Evolutionary conservation across 1,140 invertebrate genomes (phyloP).

Genomic region (Druon quercuslanigerum): DNA sequence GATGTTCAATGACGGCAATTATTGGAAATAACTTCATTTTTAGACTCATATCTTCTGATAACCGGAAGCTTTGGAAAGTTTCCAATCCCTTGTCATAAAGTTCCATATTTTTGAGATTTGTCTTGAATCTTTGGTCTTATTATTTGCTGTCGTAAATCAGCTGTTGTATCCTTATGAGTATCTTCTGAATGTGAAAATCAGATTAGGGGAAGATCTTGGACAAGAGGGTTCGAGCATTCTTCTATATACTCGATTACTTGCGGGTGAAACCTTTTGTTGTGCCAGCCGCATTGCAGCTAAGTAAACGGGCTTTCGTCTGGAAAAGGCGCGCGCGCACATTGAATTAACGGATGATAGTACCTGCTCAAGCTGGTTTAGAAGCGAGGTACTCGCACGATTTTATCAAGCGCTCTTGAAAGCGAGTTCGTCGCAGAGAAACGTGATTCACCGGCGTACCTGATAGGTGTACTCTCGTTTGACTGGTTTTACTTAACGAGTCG

Average conservation of each 20-base stretch:
- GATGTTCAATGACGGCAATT: too few relatives aligned
- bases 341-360: slow-evolving; percentile 17
- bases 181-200: too few relatives aligned
- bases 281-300: slow-evolving; percentile 29
- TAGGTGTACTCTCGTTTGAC: slow-evolving; percentile 42
- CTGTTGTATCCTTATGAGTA: too few relatives aligned
- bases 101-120: too few relatives aligned
- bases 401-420: slow-evolving; percentile 40
- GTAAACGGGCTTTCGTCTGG: slow-evolving; percentile 6
- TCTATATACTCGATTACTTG: slow-evolving; percentile 11
- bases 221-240: not conserved
- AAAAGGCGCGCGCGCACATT: slow-evolving; percentile 28
- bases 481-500: slow-evolving; percentile 58
- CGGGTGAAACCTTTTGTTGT: slow-evolving; percentile 16
- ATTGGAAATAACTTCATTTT: too few relatives aligned
- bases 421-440: slow-evolving; percentile 51
- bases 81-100: too few relatives aligned
- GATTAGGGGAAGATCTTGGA: not conserved
- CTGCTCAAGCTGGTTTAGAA: slow-evolving; percentile 2
- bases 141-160: too few relatives aligned
- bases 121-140: too few relatives aligned
- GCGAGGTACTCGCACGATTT: not conserved
- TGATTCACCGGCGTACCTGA: slow-evolving; percentile 47
- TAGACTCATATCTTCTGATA: too few relatives aligned
- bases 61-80: too few relatives aligned